Conservation (phyloP, 1,140 invertebrate genomes). For the Cyclina sinensis region DNA sequence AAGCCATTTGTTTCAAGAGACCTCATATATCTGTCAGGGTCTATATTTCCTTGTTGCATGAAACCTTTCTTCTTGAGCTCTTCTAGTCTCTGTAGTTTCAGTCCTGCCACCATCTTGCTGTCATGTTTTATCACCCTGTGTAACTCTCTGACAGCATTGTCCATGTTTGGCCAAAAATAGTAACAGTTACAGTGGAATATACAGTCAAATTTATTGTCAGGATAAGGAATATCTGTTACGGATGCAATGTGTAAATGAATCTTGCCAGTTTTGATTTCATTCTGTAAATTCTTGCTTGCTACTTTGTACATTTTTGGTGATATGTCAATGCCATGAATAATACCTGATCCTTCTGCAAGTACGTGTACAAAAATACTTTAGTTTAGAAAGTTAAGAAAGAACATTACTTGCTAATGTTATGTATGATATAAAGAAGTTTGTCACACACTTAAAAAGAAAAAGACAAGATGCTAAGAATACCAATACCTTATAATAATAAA, state of each 20-base stretch:
- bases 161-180: slow-evolving; percentile 78
- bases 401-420: too few relatives aligned
- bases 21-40: slow-evolving; percentile 76
- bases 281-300: slow-evolving; percentile 60
- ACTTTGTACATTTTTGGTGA: slow-evolving; percentile 73
- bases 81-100: slow-evolving; percentile 60
- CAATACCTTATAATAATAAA: too few relatives aligned
- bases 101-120: slow-evolving; percentile 72
- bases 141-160: slow-evolving; percentile 65
- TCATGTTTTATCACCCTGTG: slow-evolving; percentile 77
- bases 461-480: too few relatives aligned
- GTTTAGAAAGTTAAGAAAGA: too few relatives aligned
- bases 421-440: too few relatives aligned
- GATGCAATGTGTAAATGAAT: slow-evolving; percentile 65
- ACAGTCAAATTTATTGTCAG: slow-evolving; percentile 71
- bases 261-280: slow-evolving; percentile 69
- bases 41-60: slow-evolving; percentile 69
- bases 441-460: too few relatives aligned
- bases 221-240: slow-evolving; percentile 72
- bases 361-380: not conserved
- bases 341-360: slow-evolving; percentile 73
- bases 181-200: slow-evolving; percentile 78
- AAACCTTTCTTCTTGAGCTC: slow-evolving; percentile 56
- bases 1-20: slow-evolving; percentile 69
- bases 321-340: slow-evolving; percentile 74